These are phyloP conservation scores for Carapus acus DNA, from an alignment of 2,797 vertebrate genomes.

Conservation along the genomic window DNA sequence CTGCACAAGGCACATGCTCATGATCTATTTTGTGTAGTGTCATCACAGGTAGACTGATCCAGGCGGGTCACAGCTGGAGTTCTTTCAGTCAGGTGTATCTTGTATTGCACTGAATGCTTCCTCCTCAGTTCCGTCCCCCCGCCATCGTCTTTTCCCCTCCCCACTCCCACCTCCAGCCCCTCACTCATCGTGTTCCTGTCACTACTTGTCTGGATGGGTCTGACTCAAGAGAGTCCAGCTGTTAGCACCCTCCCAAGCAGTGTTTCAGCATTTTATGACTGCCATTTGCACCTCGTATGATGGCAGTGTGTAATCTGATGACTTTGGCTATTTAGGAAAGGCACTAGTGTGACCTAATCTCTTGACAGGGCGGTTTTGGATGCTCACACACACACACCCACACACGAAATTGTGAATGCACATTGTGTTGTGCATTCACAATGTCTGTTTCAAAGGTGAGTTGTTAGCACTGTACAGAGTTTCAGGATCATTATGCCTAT, in stretches of 20 bases:
- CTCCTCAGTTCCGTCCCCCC: slow-evolving; percentile 57
- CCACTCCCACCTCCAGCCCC: slow-evolving; percentile 5
- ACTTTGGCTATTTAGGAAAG: slow-evolving; percentile 66
- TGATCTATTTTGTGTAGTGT: background rate
- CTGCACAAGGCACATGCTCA: background rate
- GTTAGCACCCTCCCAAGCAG: slow-evolving; percentile 75
- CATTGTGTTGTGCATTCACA: slow-evolving; percentile 23
- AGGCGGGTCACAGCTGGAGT: slow-evolving; percentile 2
- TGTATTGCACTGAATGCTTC: slow-evolving; percentile 45
- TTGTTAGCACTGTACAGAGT: slow-evolving; percentile 10
- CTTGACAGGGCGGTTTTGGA: slow-evolving; percentile 37
- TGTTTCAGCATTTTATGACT: slow-evolving; percentile 72
- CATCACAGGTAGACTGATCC: background rate
- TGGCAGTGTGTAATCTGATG: slow-evolving; percentile 72
- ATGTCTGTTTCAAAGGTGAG: slow-evolving; percentile 1
- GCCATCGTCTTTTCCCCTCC: slow-evolving; percentile 5
- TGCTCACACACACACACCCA: slow-evolving; percentile 17
- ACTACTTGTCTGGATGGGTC: slow-evolving; percentile 69
- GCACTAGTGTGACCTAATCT: slow-evolving; percentile 58
- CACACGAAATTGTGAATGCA: slow-evolving; percentile 10
- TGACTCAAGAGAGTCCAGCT: slow-evolving; percentile 70
- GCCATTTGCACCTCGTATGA: slow-evolving; percentile 73
- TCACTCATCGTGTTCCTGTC: slow-evolving; percentile 61
- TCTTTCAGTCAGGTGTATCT: slow-evolving; percentile 60
- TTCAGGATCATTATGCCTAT: slow-evolving; percentile 11